A percentile compares a stretch with the other conserved stretches of the same genome.
Conservation (phyloP, 2,113 vertebrate species). For the Cryptomyrus ogoouensis region DNA sequence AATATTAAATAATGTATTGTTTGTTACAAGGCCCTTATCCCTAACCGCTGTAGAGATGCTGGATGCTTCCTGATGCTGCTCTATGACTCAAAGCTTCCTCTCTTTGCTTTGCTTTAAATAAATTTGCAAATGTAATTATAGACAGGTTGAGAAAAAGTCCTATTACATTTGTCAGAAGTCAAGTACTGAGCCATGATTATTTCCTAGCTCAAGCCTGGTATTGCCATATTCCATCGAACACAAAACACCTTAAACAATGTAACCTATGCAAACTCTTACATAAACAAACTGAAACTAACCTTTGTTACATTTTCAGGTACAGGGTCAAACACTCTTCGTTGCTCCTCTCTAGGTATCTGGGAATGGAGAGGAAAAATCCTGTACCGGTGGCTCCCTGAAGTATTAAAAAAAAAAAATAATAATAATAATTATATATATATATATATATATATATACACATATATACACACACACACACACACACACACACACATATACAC, state of each 20-base stretch:
- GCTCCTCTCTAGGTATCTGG: constrained; percentile 90
- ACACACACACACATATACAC: too few relatives aligned
- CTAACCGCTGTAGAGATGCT: not conserved
- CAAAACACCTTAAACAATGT: not conserved
- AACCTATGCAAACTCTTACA: not conserved
- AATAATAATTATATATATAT: too few relatives aligned
- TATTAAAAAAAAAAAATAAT: not conserved
- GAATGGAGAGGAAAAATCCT: constrained; percentile 87
- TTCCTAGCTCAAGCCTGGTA: not conserved
- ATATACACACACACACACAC: too few relatives aligned
- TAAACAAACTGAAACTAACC: constrained; percentile 45
- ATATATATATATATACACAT: too few relatives aligned
- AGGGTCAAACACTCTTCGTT: constrained; percentile 83
- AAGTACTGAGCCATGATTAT: not conserved
- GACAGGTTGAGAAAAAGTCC: not conserved
- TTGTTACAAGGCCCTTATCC: not conserved
- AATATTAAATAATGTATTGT: too few relatives aligned
- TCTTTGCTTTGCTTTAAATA: not conserved
- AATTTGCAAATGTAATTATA: not conserved
- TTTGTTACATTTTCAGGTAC: constrained; percentile 76
- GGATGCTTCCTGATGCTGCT: not conserved
- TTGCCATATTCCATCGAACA: not conserved
- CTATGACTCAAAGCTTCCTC: not conserved
- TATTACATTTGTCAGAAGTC: not conserved
- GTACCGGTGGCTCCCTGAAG: constrained; percentile 71